A percentile compares a stretch with the other conserved stretches of the same genome.
Conservation (phyloP, 1,140 invertebrate genomes). For the Drosophila equinoxialis region DNA sequence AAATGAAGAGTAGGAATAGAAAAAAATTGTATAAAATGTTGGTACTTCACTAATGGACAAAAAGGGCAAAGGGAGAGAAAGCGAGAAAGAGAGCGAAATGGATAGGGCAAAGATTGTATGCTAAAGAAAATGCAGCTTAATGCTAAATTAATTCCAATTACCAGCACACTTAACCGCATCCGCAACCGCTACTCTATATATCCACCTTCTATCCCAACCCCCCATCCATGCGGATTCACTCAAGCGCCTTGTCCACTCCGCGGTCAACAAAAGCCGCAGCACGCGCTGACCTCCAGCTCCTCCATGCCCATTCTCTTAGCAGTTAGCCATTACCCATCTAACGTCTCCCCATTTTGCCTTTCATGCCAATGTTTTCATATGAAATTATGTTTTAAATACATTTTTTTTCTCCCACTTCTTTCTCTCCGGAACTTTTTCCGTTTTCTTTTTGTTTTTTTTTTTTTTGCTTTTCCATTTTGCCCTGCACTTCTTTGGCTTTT, state of each 20-base stretch:
- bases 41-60: slow-evolving; percentile 59
- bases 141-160: slow-evolving; percentile 81
- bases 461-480: slow-evolving; percentile 22
- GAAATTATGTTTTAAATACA: slow-evolving; percentile 67
- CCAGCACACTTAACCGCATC: slow-evolving; percentile 34
- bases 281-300: slow-evolving; percentile 52
- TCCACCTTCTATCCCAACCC: slow-evolving; percentile 18
- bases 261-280: slow-evolving; percentile 70
- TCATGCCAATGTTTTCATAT: slow-evolving; percentile 67
- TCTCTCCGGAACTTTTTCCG: slow-evolving; percentile 1
- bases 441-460: neutral
- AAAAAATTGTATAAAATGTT: slow-evolving; percentile 80
- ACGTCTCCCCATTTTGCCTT: slow-evolving; percentile 32
- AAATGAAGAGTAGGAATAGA: slow-evolving; percentile 58
- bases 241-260: slow-evolving; percentile 10
- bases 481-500: slow-evolving; percentile 71
- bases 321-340: slow-evolving; percentile 12
- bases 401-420: slow-evolving; percentile 21
- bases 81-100: neutral
- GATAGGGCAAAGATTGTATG: slow-evolving; percentile 44
- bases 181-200: slow-evolving; percentile 41
- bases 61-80: slow-evolving; percentile 2
- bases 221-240: slow-evolving; percentile 22
- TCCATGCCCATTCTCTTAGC: neutral
- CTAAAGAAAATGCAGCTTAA: slow-evolving; percentile 79